phyloP scores from a whole-genome alignment of 2,888 invertebrate genomes.

The Tanypteryx hageni region DNA sequence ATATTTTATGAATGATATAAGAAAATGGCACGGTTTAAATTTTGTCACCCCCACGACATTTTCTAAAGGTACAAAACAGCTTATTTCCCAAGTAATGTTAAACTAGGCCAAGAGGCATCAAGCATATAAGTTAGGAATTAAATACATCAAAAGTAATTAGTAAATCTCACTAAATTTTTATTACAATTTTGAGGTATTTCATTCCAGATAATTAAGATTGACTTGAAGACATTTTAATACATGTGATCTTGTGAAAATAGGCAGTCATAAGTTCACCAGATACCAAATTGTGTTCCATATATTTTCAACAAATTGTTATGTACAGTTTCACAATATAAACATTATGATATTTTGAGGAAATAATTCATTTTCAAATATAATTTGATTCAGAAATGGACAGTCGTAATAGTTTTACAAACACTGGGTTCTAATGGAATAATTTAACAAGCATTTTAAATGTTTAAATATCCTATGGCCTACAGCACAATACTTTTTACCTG shows the following conservation, averaged over 20 bases:
- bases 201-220: slow-evolving; percentile 60
- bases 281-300: slow-evolving; percentile 61
- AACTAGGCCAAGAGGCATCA: neutral
- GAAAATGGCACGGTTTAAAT: too few species aligned
- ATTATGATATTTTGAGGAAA: slow-evolving; percentile 59
- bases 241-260: slow-evolving; percentile 53
- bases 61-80: too few species aligned
- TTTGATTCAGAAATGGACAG: slow-evolving; percentile 63
- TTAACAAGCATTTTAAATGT: slow-evolving; percentile 53
- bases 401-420: slow-evolving; percentile 58
- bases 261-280: slow-evolving; percentile 62
- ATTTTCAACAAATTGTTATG: slow-evolving; percentile 63
- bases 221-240: slow-evolving; percentile 53
- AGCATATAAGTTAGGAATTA: neutral
- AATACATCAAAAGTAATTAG: neutral
- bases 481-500: slow-evolving; percentile 59
- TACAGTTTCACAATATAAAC: slow-evolving; percentile 60
- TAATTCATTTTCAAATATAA: slow-evolving; percentile 62
- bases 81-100: too few species aligned
- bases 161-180: slow-evolving; percentile 51
- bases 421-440: slow-evolving; percentile 61
- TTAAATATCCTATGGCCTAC: slow-evolving; percentile 55
- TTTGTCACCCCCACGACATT: too few species aligned
- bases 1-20: too few species aligned
- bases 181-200: slow-evolving; percentile 63